phyloP scores from a whole-genome alignment of 2,797 vertebrate genomes.

The Neosalanx taihuensis region DNA sequence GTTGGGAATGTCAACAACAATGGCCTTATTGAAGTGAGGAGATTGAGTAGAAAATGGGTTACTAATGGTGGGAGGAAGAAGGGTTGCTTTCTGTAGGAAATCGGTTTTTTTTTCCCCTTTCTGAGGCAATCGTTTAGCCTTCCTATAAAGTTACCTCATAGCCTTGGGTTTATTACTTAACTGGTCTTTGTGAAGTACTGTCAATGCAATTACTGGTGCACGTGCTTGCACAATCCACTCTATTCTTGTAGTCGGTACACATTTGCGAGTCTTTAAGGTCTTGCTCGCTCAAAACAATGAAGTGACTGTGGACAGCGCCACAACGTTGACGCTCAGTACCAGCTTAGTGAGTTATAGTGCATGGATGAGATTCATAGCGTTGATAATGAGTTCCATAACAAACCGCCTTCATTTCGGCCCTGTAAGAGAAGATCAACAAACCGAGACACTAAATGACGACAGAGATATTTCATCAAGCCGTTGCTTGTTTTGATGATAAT shows the following conservation, averaged over 20 bases:
- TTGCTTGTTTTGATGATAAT: no score
- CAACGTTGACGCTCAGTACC: background rate
- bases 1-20: slow-evolving; percentile 24
- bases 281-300: slow-evolving; percentile 36
- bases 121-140: slow-evolving; percentile 41
- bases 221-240: slow-evolving; percentile 29
- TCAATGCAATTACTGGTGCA: slow-evolving; percentile 50
- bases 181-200: slow-evolving; percentile 39
- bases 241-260: slow-evolving; percentile 41
- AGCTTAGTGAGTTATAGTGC: no score
- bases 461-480: no score
- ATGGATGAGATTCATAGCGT: no score
- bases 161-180: slow-evolving; percentile 21
- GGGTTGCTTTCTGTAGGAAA: background rate
- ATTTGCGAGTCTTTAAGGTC: slow-evolving; percentile 42
- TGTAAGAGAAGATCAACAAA: no score
- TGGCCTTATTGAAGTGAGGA: background rate
- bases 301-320: slow-evolving; percentile 22
- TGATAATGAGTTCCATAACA: no score
- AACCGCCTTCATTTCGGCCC: no score
- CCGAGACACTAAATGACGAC: no score
- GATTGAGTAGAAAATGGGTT: background rate
- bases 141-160: slow-evolving; percentile 13
- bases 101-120: background rate
- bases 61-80: background rate